Percentiles rank a stretch among this genome's conserved stretches.
Conservation (phyloP, 2,888 invertebrate species). For the Lasius fuliginosus region DNA sequence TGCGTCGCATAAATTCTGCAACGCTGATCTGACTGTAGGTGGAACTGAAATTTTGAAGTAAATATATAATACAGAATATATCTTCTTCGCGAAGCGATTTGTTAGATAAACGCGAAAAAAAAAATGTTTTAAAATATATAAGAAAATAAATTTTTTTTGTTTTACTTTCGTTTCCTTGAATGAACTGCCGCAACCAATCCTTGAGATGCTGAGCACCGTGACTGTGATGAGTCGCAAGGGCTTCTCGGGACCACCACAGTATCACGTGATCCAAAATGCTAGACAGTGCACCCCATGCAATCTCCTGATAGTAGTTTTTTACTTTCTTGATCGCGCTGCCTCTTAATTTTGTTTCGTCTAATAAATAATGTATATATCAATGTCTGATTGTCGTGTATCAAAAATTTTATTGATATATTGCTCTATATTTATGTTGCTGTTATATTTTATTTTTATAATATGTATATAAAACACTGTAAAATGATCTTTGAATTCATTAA, state of each 20-base stretch:
- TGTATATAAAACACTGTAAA: conserved; percentile 20
- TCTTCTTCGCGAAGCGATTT: not conserved
- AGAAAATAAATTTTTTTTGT: not conserved
- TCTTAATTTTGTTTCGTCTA: conserved; percentile 89
- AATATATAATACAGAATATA: not conserved
- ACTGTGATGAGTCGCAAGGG: conserved; percentile 89
- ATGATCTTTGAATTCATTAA: not conserved
- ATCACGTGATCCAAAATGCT: conserved; percentile 93
- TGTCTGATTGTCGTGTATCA: not conserved
- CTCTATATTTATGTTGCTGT: not conserved
- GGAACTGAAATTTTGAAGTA: conserved; percentile 86
- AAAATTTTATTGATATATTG: not conserved
- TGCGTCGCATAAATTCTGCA: conserved; percentile 92
- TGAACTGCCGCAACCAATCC: conserved; percentile 82
- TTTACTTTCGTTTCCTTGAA: conserved; percentile 78
- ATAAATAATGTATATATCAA: not conserved
- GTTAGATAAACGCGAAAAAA: not conserved
- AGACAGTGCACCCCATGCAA: conserved; percentile 94
- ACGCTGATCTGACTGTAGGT: conserved; percentile 90
- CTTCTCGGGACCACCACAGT: conserved; percentile 94
- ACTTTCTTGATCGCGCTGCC: conserved; percentile 89
- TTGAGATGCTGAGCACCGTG: conserved; percentile 81
- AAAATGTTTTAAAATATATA: not conserved
- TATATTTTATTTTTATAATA: not conserved
- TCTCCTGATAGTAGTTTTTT: conserved; percentile 91